Evolutionary conservation across 2,888 invertebrate genomes (phyloP).

Genomic region (Lamproptera curius): DNA sequence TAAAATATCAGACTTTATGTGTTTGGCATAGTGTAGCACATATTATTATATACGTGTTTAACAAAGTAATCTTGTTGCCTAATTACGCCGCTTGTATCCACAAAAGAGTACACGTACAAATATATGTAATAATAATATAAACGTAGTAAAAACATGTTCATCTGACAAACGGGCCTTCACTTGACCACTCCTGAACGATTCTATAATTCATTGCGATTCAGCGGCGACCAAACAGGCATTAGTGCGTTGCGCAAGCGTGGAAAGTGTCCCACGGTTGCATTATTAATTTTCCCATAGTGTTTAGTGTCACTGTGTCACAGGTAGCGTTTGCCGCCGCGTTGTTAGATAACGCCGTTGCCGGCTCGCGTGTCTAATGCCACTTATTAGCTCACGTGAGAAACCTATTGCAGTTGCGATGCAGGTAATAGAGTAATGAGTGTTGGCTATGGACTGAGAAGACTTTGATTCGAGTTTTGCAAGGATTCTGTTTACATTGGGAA

Average conservation of each 20-base stretch:
- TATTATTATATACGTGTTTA: too few species aligned
- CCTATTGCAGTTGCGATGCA: too few species aligned
- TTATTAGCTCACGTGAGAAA: too few species aligned
- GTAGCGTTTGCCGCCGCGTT: conserved; percentile 15
- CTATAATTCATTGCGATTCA: conserved; percentile 20
- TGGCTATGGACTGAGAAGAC: neutral
- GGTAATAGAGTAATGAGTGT: neutral
- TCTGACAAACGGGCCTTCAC: too few species aligned
- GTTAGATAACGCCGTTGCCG: too few species aligned
- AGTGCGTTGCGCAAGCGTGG: conserved; percentile 29
- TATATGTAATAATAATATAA: too few species aligned
- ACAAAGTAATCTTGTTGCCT: too few species aligned
- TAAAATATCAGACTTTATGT: too few species aligned
- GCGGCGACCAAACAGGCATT: conserved; percentile 8
- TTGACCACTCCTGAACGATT: conserved; percentile 12
- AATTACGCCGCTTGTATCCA: too few species aligned
- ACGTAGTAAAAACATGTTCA: too few species aligned
- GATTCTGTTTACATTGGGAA: neutral
- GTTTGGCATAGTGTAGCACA: too few species aligned
- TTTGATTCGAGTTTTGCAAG: neutral
- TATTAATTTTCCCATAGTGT: conserved; percentile 26
- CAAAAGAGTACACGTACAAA: too few species aligned
- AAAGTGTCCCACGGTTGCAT: conserved; percentile 30
- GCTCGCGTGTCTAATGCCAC: neutral
- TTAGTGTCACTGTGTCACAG: conserved; percentile 23